A percentile compares a stretch with the other conserved stretches of the same genome.
These are phyloP conservation scores for Streblospio benedicti DNA, from an alignment of 1,140 invertebrate genomes.

Conservation along the genomic window DNA sequence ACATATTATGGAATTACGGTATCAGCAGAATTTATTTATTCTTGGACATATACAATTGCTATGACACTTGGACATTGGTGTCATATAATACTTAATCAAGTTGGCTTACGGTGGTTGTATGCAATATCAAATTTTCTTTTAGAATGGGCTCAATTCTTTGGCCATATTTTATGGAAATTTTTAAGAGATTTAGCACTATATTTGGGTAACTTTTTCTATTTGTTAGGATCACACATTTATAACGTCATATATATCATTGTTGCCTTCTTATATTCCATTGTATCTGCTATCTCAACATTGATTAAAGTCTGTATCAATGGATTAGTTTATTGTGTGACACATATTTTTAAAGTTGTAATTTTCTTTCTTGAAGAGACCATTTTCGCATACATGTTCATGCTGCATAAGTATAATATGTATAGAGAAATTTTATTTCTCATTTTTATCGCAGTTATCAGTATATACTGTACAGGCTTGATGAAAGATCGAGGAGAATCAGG, in stretches of 20 bases:
- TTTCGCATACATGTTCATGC: constrained; percentile 12
- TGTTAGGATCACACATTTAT: constrained; percentile 4
- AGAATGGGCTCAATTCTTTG: neutral
- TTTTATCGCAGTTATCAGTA: constrained; percentile 7
- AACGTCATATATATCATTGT: constrained; percentile 5
- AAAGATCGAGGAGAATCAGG: neutral
- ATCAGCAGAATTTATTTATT: neutral
- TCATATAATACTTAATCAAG: constrained; percentile 3
- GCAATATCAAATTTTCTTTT: neutral
- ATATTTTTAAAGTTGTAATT: constrained; percentile 4
- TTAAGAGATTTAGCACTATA: neutral
- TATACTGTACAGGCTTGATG: constrained; percentile 13
- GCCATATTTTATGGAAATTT: constrained; percentile 7
- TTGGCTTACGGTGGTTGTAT: neutral
- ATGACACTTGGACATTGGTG: neutral
- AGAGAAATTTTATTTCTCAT: constrained; percentile 7
- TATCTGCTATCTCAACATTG: neutral
- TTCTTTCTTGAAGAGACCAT: constrained; percentile 12
- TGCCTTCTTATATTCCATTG: constrained; percentile 5
- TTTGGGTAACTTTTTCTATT: constrained; percentile 3
- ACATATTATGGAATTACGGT: neutral
- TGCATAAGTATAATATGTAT: constrained; percentile 16
- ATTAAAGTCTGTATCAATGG: neutral
- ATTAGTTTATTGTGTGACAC: neutral
- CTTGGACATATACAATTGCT: neutral